These are phyloP conservation scores for Stegana nigrithorax DNA, from an alignment of 2,888 invertebrate species.

Conservation along the genomic window DNA sequence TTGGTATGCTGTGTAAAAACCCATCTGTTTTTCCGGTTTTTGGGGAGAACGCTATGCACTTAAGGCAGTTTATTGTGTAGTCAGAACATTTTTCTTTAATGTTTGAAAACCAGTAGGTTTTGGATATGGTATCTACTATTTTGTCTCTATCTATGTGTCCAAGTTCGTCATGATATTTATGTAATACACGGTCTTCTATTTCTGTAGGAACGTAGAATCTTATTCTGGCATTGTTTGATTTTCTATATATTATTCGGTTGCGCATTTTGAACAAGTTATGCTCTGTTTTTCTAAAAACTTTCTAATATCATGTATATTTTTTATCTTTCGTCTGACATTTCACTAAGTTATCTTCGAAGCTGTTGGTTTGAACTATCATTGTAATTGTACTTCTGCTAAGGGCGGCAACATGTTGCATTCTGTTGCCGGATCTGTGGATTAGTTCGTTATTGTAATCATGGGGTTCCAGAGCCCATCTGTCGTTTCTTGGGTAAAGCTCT, in stretches of 20 bases:
- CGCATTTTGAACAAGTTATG: conserved; percentile 7
- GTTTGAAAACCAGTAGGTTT: conserved; percentile 14
- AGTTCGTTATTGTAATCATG: not conserved
- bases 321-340: conserved; percentile 14
- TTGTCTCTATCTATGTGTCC: conserved; percentile 12
- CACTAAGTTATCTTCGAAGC: conserved; percentile 14
- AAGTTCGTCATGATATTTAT: conserved; percentile 17
- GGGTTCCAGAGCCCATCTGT: conserved; percentile 4
- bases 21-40: conserved; percentile 1
- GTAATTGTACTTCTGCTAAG: conserved; percentile 11
- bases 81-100: not conserved
- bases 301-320: not conserved
- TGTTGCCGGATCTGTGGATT: not conserved
- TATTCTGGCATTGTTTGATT: not conserved
- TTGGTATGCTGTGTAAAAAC: not conserved
- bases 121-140: conserved; percentile 5
- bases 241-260: conserved; percentile 4
- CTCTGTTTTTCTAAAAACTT: conserved; percentile 9
- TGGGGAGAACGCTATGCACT: not conserved
- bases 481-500: not conserved
- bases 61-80: conserved; percentile 8
- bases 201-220: conserved; percentile 6
- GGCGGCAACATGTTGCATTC: conserved; percentile 14
- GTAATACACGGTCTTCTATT: conserved; percentile 12
- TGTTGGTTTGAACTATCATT: conserved; percentile 6